Percentiles rank a stretch among this genome's conserved stretches.
Evolutionary conservation across 2,888 invertebrate genomes (phyloP).

Genomic region (Operophtera brumata): DNA sequence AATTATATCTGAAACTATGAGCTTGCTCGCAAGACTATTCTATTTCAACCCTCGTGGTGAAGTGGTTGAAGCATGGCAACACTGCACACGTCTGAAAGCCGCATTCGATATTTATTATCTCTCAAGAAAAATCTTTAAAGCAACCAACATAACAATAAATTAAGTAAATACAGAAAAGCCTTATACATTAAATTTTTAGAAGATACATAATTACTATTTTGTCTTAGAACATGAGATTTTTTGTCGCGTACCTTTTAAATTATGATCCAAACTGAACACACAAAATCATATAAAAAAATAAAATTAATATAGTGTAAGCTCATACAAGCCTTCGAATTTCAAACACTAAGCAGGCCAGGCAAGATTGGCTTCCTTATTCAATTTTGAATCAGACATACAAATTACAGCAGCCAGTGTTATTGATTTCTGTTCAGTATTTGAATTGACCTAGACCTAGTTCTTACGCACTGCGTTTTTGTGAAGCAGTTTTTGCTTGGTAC

Average conservation of each 20-base stretch:
- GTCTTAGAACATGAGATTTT: not conserved
- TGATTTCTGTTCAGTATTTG: too few species aligned
- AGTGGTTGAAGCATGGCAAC: conserved; percentile 18
- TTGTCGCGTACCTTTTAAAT: not conserved
- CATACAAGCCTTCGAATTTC: not conserved
- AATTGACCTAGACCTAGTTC: not conserved
- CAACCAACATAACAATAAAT: not conserved
- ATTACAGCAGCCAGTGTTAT: too few species aligned
- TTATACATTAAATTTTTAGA: not conserved
- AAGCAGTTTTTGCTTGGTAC: not conserved
- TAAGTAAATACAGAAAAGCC: not conserved
- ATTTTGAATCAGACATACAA: not conserved
- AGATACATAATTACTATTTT: not conserved
- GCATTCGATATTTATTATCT: not conserved
- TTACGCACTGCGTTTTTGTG: not conserved
- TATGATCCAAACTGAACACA: not conserved
- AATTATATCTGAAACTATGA: not conserved
- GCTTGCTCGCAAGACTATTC: conserved; percentile 5
- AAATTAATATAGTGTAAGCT: not conserved
- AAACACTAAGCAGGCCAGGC: not conserved
- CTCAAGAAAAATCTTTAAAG: not conserved
- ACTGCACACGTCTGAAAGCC: conserved; percentile 16
- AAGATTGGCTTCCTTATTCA: not conserved
- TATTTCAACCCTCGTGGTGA: conserved; percentile 10
- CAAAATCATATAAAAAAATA: not conserved